These are phyloP conservation scores for Diachasmimorpha longicaudata DNA, from an alignment of 1,140 invertebrate genomes.

Conservation along the genomic window DNA sequence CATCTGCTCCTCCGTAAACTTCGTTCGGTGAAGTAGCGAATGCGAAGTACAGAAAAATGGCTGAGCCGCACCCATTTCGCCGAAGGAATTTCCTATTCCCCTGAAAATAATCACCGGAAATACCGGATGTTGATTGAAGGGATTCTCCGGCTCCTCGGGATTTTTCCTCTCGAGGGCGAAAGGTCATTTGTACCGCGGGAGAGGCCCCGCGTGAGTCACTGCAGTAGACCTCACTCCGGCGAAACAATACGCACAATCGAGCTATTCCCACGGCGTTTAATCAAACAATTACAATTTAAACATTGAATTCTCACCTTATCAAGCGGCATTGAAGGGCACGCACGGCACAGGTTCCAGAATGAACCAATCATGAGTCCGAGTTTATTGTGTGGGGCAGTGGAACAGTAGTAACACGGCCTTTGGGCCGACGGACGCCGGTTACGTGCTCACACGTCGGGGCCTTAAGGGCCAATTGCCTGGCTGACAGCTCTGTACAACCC, in stretches of 20 bases:
- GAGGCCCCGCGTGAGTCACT: too few relatives aligned
- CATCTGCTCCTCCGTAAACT: background rate
- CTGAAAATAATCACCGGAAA: background rate
- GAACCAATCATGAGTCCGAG: constrained; percentile 84
- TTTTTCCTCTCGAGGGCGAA: too few relatives aligned
- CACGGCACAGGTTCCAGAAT: constrained; percentile 92
- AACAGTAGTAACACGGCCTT: constrained; percentile 48
- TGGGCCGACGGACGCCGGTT: constrained; percentile 35
- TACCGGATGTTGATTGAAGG: too few relatives aligned
- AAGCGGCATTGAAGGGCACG: constrained; percentile 91
- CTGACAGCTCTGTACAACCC: background rate
- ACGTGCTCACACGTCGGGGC: constrained; percentile 26
- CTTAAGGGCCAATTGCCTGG: constrained; percentile 25
- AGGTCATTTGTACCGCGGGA: too few relatives aligned
- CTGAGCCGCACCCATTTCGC: constrained; percentile 24
- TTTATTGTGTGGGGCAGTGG: constrained; percentile 56
- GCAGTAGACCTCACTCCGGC: too few relatives aligned
- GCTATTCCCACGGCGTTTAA: background rate
- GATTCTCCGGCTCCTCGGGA: too few relatives aligned
- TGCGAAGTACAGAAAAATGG: constrained; percentile 14
- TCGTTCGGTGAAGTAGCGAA: background rate
- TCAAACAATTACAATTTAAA: background rate
- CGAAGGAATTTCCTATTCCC: background rate
- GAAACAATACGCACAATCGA: too few relatives aligned
- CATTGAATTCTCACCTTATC: constrained; percentile 76